phyloP scores from a whole-genome alignment of 1,140 invertebrate genomes.

The Pseudomyrmex pallidus region DNA sequence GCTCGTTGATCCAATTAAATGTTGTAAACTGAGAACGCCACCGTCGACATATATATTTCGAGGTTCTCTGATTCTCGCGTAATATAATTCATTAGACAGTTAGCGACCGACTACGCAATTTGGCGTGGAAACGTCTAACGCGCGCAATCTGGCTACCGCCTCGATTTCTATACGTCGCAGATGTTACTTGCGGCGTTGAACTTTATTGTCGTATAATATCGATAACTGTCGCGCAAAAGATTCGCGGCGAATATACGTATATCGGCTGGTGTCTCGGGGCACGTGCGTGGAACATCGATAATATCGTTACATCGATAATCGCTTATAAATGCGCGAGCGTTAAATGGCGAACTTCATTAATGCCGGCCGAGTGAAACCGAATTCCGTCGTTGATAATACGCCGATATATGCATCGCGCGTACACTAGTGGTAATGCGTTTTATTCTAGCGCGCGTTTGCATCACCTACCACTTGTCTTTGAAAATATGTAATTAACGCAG shows the following conservation, averaged over 20 bases:
- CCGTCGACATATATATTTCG: background rate
- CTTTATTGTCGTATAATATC: constrained; percentile 42
- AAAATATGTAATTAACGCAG: too few relatives aligned
- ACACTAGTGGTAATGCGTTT: too few relatives aligned
- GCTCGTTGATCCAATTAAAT: constrained; percentile 38
- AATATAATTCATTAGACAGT: constrained; percentile 28
- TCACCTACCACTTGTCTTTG: too few relatives aligned
- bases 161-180: constrained; percentile 32
- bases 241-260: background rate
- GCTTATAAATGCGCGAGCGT: constrained; percentile 16
- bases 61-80: constrained; percentile 26
- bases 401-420: background rate
- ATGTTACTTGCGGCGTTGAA: constrained; percentile 50
- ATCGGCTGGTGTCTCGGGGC: too few relatives aligned
- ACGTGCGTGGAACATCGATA: constrained; percentile 18
- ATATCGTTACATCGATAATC: constrained; percentile 17
- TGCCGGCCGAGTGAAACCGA: constrained; percentile 8
- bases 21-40: constrained; percentile 2
- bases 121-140: background rate
- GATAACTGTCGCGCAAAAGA: constrained; percentile 45
- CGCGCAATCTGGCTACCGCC: background rate
- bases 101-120: constrained; percentile 33
- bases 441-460: background rate
- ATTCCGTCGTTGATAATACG: background rate
- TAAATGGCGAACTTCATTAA: constrained; percentile 3